A percentile compares a stretch with the other conserved stretches of the same genome.
These are phyloP conservation scores for Andrena praecox DNA, from an alignment of 2,888 invertebrate species.

Conservation along the genomic window DNA sequence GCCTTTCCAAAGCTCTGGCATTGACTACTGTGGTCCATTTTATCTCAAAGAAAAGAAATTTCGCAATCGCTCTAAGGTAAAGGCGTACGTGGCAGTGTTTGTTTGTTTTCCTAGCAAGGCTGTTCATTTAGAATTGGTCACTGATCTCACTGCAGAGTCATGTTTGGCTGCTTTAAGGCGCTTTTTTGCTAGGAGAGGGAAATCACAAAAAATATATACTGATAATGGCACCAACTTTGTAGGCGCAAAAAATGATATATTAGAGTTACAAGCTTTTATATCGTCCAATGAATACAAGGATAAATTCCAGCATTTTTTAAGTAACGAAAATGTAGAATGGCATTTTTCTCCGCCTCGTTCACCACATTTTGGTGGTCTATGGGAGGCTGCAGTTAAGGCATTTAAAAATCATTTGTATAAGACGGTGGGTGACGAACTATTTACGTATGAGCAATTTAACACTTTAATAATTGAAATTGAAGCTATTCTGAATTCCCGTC, in stretches of 20 bases:
- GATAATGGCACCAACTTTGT: conserved; percentile 17
- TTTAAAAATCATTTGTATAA: conserved; percentile 15
- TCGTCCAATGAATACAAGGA: too few species aligned
- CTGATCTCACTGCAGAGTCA: not conserved
- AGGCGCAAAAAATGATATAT: not conserved
- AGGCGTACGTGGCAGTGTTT: conserved; percentile 46
- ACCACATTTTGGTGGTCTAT: conserved; percentile 2
- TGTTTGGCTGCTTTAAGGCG: not conserved
- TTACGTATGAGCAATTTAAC: conserved; percentile 1
- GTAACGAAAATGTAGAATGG: not conserved
- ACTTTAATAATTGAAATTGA: not conserved
- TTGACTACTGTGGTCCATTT: not conserved
- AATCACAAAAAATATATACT: not conserved
- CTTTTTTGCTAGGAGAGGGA: not conserved
- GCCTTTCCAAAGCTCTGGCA: not conserved
- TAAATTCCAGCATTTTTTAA: too few species aligned
- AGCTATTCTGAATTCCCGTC: not conserved
- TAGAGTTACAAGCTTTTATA: too few species aligned
- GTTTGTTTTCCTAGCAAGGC: conserved; percentile 61
- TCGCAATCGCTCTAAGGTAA: too few species aligned
- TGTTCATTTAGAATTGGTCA: not conserved
- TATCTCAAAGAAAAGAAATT: too few species aligned
- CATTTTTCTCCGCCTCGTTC: conserved; percentile 1
- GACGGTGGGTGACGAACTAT: not conserved
- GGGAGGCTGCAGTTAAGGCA: not conserved